Base-by-base conservation (phyloP, 2,888 invertebrate genomes). In the Brachyptera putata region DNA sequence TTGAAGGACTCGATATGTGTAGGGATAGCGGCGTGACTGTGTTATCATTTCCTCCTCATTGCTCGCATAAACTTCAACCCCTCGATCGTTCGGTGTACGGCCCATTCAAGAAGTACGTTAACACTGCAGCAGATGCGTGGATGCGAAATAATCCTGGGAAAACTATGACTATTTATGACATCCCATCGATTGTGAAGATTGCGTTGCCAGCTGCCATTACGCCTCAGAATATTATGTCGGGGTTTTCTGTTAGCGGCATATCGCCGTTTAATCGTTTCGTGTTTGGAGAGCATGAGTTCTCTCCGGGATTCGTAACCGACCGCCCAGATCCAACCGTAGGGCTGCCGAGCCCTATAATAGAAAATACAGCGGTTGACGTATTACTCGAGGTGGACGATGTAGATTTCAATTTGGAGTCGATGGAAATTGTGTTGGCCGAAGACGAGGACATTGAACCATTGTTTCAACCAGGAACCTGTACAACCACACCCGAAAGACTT, bases 51-150 rank as follows among this genome's bases (percentile, higher is more conserved):
- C 73, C 71, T 24, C 74, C 73, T n/a, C 73, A 76, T 65, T 71
- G 72, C 56, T 69, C 72, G 2, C 73, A 71, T 56, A n/a, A n/a
- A 73, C 73, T 76, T 49, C 76, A 76, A 68, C 75, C 74, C 13
- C 66, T 75, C 14, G 73, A 76, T 65, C 69, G 72, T 7, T 69
- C 71, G 22, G 67, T 75, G 2, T 72, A 69, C 65, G 71, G 71
- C 5, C 74, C 73, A 22, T 71, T 75, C 43, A 75, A 75, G 64
- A 67, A 63, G 57, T 66, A 60, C 57, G 62, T 67, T 53, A 68
- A 68, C 50, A 57, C 58, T 26, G 66, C 67, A 24, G 62, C 61
- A 39, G 69, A 66, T 58, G 61, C 58, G 22, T 70, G 46, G 46
- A 61, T 61, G 61, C 25, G 41, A 16, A 57, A 48, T 25, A 57